Conservation (phyloP, 2,797 vertebrate species). For the Poliocrania exsul region DNA sequence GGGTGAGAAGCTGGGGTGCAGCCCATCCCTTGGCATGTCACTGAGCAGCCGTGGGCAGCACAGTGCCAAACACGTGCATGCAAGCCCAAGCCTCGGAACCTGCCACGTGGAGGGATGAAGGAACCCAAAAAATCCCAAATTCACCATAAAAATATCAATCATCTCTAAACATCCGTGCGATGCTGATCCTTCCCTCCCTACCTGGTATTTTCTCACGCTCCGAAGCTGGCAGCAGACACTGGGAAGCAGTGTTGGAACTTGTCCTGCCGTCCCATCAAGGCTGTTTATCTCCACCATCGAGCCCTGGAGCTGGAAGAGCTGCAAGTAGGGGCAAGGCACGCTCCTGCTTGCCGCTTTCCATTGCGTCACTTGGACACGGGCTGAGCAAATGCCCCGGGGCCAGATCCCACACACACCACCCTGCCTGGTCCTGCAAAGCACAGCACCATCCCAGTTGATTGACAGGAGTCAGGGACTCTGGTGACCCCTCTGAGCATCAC, state of each 20-base stretch:
- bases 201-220: slow-evolving; percentile 80
- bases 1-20: neutral
- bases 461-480: neutral
- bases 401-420: slow-evolving; percentile 52
- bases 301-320: slow-evolving; percentile 62
- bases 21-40: neutral
- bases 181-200: slow-evolving; percentile 55
- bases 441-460: accelerated
- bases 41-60: neutral
- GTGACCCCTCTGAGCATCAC: neutral
- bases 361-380: slow-evolving; percentile 36
- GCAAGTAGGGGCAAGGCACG: slow-evolving; percentile 70
- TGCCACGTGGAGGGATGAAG: slow-evolving; percentile 34
- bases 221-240: slow-evolving; percentile 60
- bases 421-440: slow-evolving; percentile 1
- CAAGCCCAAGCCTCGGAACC: neutral
- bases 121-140: slow-evolving; percentile 52
- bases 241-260: slow-evolving; percentile 72
- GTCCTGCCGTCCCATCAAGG: slow-evolving; percentile 62
- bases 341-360: slow-evolving; percentile 52
- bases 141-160: slow-evolving; percentile 66
- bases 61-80: neutral
- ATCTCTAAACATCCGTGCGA: slow-evolving; percentile 46
- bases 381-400: neutral
- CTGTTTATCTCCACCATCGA: slow-evolving; percentile 51